phyloP scores from a whole-genome alignment of 53 echinoderm and acorn worm species.

The Henricia sp. region DNA sequence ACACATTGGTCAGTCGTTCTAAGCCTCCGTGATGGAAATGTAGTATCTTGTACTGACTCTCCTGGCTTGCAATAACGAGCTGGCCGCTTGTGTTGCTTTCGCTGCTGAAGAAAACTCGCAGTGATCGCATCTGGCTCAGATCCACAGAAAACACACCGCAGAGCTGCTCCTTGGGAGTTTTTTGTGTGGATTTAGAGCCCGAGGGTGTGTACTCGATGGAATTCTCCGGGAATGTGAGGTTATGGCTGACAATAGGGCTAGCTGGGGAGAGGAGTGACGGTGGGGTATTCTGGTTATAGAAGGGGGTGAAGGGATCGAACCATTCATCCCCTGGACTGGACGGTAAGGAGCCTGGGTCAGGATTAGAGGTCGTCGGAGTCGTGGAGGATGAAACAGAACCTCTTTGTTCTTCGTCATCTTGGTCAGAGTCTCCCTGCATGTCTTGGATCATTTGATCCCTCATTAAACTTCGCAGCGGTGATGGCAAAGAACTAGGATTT shows the following conservation, averaged over 20 bases:
- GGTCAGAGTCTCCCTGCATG: conserved; percentile 39
- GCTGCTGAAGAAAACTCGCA: conserved; percentile 91
- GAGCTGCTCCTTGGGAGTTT: conserved; percentile 83
- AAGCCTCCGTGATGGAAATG: conserved; percentile 98
- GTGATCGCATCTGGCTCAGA: conserved; percentile 91
- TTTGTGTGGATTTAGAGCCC: conserved; percentile 52
- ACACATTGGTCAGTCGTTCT: conserved; percentile 88
- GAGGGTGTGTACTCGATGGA: conserved; percentile 68
- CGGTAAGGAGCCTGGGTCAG: conserved; percentile 75
- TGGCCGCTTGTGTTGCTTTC: conserved; percentile 82
- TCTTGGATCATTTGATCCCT: conserved; percentile 64
- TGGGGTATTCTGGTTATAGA: conserved; percentile 72
- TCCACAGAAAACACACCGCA: conserved; percentile 98
- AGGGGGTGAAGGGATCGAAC: conserved; percentile 67
- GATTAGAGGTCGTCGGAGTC: conserved; percentile 85
- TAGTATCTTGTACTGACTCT: conserved; percentile 97
- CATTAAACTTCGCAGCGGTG: conserved; percentile 78
- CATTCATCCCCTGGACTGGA: conserved; percentile 63
- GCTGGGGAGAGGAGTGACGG: conserved; percentile 36
- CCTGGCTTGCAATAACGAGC: conserved; percentile 95
- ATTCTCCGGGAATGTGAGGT: conserved; percentile 93
- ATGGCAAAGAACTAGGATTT: conserved; percentile 63
- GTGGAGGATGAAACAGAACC: conserved; percentile 74
- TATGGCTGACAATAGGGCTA: conserved; percentile 78
- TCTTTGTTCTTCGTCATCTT: background rate